Conservation (phyloP, 2,797 vertebrate genomes). For the Lepilemur septentrionalis region DNA sequence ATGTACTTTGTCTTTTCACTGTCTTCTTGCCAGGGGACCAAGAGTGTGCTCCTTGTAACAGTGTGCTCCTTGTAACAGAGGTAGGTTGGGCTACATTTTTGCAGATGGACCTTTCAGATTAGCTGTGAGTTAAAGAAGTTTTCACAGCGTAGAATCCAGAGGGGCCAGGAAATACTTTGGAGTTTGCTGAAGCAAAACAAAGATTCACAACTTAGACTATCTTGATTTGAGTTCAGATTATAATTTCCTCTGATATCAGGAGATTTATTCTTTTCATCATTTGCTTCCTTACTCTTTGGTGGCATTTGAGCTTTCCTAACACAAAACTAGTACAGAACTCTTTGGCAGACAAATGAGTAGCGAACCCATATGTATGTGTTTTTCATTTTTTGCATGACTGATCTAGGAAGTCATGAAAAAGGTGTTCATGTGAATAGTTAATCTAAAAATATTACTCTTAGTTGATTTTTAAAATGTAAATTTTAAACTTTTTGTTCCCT, state of each 20-base stretch:
- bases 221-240: neutral
- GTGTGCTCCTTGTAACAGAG: conserved; percentile 4
- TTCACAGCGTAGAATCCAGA: neutral
- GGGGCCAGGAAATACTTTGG: neutral
- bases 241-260: neutral
- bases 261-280: neutral
- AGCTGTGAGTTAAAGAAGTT: neutral
- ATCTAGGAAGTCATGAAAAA: neutral
- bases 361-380: neutral
- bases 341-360: neutral
- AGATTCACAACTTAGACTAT: neutral
- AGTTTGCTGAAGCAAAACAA: conserved; percentile 9
- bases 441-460: neutral
- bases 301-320: neutral
- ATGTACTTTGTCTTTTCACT: neutral
- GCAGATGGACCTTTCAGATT: neutral
- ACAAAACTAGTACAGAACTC: neutral
- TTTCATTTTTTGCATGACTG: neutral
- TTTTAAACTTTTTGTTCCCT: neutral
- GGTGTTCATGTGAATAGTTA: neutral
- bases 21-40: neutral
- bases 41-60: neutral
- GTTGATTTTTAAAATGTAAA: neutral
- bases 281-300: neutral
- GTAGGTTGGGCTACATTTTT: conserved; percentile 20